phyloP scores from a whole-genome alignment of 2,797 vertebrate genomes.

The Falco berigora region DNA sequence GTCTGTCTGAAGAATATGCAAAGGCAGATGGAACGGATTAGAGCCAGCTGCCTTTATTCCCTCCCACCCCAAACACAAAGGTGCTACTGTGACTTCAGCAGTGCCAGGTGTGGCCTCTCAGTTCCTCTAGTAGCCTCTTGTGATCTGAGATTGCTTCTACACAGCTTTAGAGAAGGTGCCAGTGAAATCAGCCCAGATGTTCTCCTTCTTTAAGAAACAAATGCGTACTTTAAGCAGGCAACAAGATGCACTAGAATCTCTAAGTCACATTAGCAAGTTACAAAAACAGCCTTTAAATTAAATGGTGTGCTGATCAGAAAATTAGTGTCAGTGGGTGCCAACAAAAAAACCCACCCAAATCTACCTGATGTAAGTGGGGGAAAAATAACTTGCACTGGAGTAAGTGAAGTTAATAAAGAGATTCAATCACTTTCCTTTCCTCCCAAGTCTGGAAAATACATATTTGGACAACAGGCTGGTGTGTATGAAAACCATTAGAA shows the following conservation, averaged over 20 bases:
- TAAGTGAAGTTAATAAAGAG: neutral
- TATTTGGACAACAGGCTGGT: neutral
- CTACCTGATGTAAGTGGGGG: neutral
- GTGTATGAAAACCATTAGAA: neutral
- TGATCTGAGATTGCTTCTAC: neutral
- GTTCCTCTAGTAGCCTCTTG: neutral
- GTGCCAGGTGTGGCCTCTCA: neutral
- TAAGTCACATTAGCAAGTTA: neutral
- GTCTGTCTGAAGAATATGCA: neutral
- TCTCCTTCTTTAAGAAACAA: neutral
- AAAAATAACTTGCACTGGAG: neutral
- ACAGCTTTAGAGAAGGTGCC: neutral
- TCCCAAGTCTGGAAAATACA: neutral
- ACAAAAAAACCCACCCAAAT: neutral
- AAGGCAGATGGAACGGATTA: neutral
- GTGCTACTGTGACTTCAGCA: neutral
- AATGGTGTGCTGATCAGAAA: neutral
- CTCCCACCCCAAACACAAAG: neutral
- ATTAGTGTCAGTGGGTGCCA: neutral
- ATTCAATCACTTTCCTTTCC: neutral
- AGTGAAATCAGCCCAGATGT: neutral
- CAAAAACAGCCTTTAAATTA: neutral
- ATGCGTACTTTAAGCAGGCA: neutral
- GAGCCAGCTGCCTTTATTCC: neutral
- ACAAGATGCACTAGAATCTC: neutral